phyloP scores from a whole-genome alignment of 1,140 invertebrate genomes.

The Trypoxylus dichotomus region DNA sequence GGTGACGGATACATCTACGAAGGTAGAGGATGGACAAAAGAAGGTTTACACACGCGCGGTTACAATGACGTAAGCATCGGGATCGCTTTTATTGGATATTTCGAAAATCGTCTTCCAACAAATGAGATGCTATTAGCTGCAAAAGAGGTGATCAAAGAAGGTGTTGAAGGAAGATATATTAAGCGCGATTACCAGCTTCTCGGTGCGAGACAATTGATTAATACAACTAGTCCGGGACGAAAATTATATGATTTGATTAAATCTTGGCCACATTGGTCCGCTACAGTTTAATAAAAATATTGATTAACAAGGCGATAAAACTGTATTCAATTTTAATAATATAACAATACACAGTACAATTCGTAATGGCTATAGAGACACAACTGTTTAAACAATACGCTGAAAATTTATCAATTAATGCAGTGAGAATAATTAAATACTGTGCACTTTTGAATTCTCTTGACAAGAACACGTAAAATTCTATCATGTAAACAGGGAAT shows the following conservation, averaged over 20 bases:
- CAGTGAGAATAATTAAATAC: too few species aligned
- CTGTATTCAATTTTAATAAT: too few species aligned
- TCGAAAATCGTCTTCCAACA: slow-evolving; percentile 48
- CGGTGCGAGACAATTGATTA: slow-evolving; percentile 47
- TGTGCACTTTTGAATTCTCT: too few species aligned
- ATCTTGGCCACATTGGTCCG: slow-evolving; percentile 59
- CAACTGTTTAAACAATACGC: too few species aligned
- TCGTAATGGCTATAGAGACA: too few species aligned
- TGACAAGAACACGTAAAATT: too few species aligned
- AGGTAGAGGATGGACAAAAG: slow-evolving; percentile 62
- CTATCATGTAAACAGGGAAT: too few species aligned
- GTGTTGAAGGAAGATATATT: slow-evolving; percentile 44
- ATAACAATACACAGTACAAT: too few species aligned
- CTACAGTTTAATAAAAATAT: neutral
- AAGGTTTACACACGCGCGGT: slow-evolving; percentile 59
- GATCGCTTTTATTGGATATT: slow-evolving; percentile 71
- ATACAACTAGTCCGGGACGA: slow-evolving; percentile 50
- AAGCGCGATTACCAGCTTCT: slow-evolving; percentile 48
- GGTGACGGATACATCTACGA: slow-evolving; percentile 68
- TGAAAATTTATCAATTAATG: too few species aligned
- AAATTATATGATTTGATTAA: slow-evolving; percentile 56
- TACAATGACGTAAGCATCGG: slow-evolving; percentile 68
- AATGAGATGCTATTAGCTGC: slow-evolving; percentile 40
- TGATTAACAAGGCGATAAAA: too few species aligned
- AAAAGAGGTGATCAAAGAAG: slow-evolving; percentile 42